Conservation (phyloP, 2,797 vertebrate species). For the Graptemys geographica region DNA sequence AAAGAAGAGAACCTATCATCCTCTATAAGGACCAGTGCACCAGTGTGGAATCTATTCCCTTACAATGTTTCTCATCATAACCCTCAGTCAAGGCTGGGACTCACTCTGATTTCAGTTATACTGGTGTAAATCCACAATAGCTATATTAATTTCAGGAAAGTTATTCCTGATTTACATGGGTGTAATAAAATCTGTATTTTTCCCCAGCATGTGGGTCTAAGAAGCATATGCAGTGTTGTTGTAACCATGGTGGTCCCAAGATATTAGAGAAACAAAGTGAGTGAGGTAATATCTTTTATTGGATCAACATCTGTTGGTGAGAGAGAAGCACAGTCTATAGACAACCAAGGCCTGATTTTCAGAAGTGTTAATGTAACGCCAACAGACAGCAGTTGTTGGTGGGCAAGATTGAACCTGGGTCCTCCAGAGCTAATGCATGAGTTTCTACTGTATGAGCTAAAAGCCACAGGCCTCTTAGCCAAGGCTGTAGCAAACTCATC, state of each 20-base stretch:
- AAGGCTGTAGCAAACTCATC: no score
- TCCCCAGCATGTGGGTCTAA: accelerated
- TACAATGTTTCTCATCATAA: neutral
- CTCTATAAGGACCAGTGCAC: neutral
- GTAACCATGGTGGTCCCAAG: neutral
- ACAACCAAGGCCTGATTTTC: neutral
- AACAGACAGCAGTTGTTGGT: no score
- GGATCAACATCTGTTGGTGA: neutral
- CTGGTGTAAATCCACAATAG: neutral
- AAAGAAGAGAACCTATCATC: neutral
- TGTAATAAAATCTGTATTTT: neutral
- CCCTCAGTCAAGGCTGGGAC: neutral
- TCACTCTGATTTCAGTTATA: neutral
- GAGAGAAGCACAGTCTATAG: neutral
- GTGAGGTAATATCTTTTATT: neutral
- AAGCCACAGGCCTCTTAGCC: no score
- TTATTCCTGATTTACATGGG: neutral
- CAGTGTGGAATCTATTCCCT: neutral
- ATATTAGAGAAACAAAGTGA: neutral
- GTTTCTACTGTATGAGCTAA: no score
- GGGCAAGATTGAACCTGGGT: no score
- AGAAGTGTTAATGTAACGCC: no score
- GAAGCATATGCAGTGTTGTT: neutral
- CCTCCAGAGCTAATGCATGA: no score
- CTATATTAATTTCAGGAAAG: neutral